Evolutionary conservation across 1,140 invertebrate species (phyloP).

Genomic region (Cotesia chilonis): DNA sequence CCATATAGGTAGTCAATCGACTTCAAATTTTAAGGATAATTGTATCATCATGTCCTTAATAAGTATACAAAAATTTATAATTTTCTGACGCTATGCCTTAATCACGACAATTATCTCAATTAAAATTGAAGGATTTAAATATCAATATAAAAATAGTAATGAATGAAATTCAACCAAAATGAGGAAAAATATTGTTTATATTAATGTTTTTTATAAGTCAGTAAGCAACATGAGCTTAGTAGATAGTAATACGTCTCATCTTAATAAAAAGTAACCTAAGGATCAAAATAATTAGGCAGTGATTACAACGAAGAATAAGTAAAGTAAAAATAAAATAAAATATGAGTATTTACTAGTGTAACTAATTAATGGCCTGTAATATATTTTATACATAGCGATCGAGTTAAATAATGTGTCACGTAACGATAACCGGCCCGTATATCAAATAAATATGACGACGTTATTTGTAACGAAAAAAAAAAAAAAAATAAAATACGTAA

Average conservation of each 20-base stretch:
- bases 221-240: not conserved
- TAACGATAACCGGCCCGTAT: not conserved
- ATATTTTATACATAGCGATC: constrained; percentile 30
- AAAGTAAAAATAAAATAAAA: not conserved
- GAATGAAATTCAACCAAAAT: constrained; percentile 6
- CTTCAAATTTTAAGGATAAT: too few species aligned
- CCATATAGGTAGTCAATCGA: too few species aligned
- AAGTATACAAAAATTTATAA: too few species aligned
- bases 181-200: not conserved
- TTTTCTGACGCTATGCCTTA: too few species aligned
- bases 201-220: too few species aligned
- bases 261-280: not conserved
- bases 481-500: constrained; percentile 7
- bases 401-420: too few species aligned
- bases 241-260: constrained; percentile 8
- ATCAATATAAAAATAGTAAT: not conserved
- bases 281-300: constrained; percentile 14
- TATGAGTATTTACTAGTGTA: constrained; percentile 35
- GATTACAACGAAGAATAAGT: constrained; percentile 29
- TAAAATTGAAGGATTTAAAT: too few species aligned
- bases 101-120: too few species aligned
- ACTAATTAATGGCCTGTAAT: constrained; percentile 40
- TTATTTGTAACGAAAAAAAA: constrained; percentile 10
- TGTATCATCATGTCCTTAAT: too few species aligned
- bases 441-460: not conserved